Percentiles rank a stretch among this genome's conserved stretches.
Conservation (phyloP, 2,888 invertebrate genomes). For the Calephelis perditalis region DNA sequence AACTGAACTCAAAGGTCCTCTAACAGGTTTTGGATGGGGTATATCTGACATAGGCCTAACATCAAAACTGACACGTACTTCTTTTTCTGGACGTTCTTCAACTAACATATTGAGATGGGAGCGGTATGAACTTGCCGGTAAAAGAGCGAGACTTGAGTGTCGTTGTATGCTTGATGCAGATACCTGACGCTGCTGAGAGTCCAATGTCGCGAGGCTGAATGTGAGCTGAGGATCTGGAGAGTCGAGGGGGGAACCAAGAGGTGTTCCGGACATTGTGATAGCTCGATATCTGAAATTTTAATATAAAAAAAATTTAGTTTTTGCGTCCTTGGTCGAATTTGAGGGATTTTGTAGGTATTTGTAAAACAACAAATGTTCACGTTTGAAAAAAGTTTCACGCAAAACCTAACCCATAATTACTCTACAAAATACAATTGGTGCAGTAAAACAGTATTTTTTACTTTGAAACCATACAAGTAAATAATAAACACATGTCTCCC, state of each 20-base stretch:
- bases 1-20: constrained; percentile 64
- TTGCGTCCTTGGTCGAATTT: too few species aligned
- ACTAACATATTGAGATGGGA: constrained; percentile 71
- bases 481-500: too few species aligned
- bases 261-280: constrained; percentile 88
- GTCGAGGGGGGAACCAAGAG: constrained; percentile 89
- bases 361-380: too few species aligned
- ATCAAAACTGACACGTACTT: constrained; percentile 68
- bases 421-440: too few species aligned
- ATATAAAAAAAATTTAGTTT: neutral
- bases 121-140: constrained; percentile 71
- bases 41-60: constrained; percentile 57
- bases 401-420: too few species aligned
- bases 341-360: too few species aligned
- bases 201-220: constrained; percentile 80
- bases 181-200: constrained; percentile 80
- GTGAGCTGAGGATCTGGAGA: constrained; percentile 85
- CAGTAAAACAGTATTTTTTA: too few species aligned
- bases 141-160: constrained; percentile 64
- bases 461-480: too few species aligned
- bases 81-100: constrained; percentile 66
- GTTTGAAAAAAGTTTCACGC: too few species aligned
- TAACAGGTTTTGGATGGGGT: constrained; percentile 54
- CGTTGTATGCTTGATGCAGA: constrained; percentile 75
- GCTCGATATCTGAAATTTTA: constrained; percentile 84